Conservation (phyloP, 2,888 invertebrate genomes). For the Drosophila atroscutellata region DNA sequence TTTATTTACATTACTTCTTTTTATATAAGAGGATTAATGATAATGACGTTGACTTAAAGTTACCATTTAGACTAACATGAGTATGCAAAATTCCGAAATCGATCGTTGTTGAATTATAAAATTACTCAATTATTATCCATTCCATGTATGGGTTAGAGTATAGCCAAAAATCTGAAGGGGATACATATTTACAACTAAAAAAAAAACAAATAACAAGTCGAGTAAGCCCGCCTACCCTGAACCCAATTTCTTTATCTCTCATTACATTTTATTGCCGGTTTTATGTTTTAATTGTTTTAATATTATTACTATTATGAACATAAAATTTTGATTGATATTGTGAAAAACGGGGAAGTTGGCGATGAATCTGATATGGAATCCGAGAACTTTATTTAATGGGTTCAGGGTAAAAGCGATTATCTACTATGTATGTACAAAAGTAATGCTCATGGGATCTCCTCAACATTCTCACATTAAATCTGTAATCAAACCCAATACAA, state of each 20-base stretch:
- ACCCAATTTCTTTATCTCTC: background rate
- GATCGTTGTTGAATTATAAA: background rate
- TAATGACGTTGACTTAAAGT: background rate
- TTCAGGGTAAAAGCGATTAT: background rate
- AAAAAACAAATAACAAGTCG: background rate
- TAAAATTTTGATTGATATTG: background rate
- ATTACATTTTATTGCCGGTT: too few species aligned
- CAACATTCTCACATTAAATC: background rate
- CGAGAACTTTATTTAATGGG: background rate
- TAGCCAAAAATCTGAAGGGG: background rate
- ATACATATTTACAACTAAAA: background rate
- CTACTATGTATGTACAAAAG: background rate
- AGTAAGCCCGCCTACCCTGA: background rate
- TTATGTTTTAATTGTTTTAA: background rate
- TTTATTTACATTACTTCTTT: background rate
- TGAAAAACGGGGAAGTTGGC: background rate
- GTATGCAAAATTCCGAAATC: background rate
- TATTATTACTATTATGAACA: background rate
- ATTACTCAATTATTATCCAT: background rate
- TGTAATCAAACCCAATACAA: background rate
- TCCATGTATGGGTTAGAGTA: background rate
- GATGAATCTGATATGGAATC: background rate
- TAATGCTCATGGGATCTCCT: background rate
- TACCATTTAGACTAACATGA: too few species aligned
- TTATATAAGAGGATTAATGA: background rate